These are phyloP conservation scores for Adelges cooleyi DNA, from an alignment of 1,140 invertebrate genomes.

Conservation along the genomic window DNA sequence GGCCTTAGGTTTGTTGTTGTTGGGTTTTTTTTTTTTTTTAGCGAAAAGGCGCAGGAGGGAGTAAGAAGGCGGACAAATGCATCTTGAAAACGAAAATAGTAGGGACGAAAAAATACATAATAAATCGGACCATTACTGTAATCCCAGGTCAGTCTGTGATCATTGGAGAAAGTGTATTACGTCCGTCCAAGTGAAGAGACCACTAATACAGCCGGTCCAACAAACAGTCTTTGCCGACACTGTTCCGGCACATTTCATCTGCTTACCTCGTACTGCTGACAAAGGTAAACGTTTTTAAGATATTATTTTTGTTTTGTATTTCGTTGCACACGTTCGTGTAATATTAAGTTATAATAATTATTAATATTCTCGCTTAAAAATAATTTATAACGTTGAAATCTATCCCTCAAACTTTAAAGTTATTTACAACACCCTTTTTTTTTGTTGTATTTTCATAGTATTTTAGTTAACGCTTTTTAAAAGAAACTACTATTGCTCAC, in stretches of 20 bases:
- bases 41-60: neutral
- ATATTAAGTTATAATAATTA: too few relatives aligned
- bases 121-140: constrained; percentile 2
- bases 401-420: too few relatives aligned
- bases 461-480: too few relatives aligned
- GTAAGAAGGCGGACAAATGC: constrained; percentile 8
- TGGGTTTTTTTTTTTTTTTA: neutral
- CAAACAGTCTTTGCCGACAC: neutral
- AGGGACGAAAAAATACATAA: constrained; percentile 14
- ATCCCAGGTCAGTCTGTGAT: constrained; percentile 14
- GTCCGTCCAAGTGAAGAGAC: constrained; percentile 1
- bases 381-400: too few relatives aligned
- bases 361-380: too few relatives aligned
- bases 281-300: too few relatives aligned
- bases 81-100: constrained; percentile 8
- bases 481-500: too few relatives aligned
- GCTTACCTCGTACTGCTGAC: too few relatives aligned
- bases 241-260: neutral
- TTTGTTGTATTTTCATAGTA: too few relatives aligned
- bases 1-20: neutral
- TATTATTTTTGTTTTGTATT: too few relatives aligned
- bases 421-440: too few relatives aligned
- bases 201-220: neutral
- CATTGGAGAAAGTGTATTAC: constrained; percentile 26
- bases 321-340: too few relatives aligned